Evolutionary conservation across 2,797 vertebrate genomes (phyloP).

Genomic region (Allobates femoralis): DNA sequence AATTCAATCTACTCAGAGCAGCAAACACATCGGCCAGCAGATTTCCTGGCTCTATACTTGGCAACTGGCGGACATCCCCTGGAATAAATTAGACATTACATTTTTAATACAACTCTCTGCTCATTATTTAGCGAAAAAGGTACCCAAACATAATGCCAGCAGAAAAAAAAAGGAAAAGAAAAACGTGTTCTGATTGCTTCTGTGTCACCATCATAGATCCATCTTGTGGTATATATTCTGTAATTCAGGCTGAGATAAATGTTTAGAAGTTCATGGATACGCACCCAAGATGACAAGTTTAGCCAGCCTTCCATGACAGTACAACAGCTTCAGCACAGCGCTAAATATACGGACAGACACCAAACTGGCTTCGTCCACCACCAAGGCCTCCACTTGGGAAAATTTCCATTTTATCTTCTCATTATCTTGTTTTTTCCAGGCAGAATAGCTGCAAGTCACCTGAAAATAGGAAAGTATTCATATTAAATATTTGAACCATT

Average conservation of each 20-base stretch:
- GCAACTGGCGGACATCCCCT: conserved; percentile 85
- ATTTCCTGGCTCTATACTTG: conserved; percentile 86
- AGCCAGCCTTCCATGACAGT: conserved; percentile 73
- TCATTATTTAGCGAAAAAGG: not conserved
- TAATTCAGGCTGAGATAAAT: too few relatives aligned
- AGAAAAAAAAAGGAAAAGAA: not conserved
- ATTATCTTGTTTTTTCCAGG: conserved; percentile 43
- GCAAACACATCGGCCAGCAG: conserved; percentile 79
- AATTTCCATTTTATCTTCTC: conserved; percentile 76
- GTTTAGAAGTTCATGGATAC: conserved; percentile 51
- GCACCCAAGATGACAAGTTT: conserved; percentile 85
- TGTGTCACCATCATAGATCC: not conserved
- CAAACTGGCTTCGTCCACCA: conserved; percentile 88
- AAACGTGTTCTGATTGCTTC: too few relatives aligned
- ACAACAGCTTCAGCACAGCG: conserved; percentile 77
- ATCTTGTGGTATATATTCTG: not conserved
- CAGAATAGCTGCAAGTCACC: conserved; percentile 81
- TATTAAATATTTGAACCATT: not conserved
- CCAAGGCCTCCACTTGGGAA: conserved; percentile 76
- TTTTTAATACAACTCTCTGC: not conserved
- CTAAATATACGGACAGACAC: conserved; percentile 79
- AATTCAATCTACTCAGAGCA: conserved; percentile 72
- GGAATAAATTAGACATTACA: conserved; percentile 24
- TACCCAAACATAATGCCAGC: not conserved
- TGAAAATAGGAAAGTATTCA: conserved; percentile 63